Base-by-base conservation (phyloP, 2,797 vertebrate genomes). In the Neopelma chrysocephalum region DNA sequence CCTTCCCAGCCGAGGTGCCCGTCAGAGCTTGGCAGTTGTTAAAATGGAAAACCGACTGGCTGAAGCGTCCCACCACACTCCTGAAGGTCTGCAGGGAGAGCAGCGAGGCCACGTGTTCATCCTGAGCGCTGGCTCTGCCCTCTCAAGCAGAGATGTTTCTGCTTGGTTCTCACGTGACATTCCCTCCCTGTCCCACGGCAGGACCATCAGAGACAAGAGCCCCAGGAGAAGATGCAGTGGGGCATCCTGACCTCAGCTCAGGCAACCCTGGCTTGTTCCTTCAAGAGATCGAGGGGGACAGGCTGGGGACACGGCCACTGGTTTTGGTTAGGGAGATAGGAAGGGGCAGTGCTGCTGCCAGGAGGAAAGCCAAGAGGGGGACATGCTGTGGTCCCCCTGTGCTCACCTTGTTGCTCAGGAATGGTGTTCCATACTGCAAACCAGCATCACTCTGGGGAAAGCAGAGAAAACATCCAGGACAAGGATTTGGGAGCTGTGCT, bases 11-110 rank as follows among this genome's bases (percentile, higher is more conserved):
- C 4, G 82, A 95, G 1, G 98, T 98, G 25, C 96, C 98, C 0
- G 98, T 98, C 22, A 99, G 96, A 23, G 98, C 96, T 95, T 98
- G 97, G 4, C 77, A 65, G 20, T 95, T 80, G 53, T 95, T 97
- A 79, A 97, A 98, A 85, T 99, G 98, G 90, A 99, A 99, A 92
- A 98, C 89, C 0, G 99, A 98, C 96, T 98, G 98, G 95, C 97
- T 98, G 50, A 98, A 97, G 62, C 72, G 93, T 62, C 98, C 98
- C 85, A 98, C 98, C 2, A 53, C 47, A 31, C 97, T 97, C 78
- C 81, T 97, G 95, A 98, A 98, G 11, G 97, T 98, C 98, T 98
- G 96, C 56, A 38, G 91, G n/a, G 93, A 82, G 38, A 87, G 45
- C 3, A 1, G 23, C 15, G 9, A 48, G 38, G 58, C 36, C 0